These are phyloP conservation scores for Theodoxus fluviatilis DNA, from an alignment of 2,888 invertebrate species.

Conservation along the genomic window DNA sequence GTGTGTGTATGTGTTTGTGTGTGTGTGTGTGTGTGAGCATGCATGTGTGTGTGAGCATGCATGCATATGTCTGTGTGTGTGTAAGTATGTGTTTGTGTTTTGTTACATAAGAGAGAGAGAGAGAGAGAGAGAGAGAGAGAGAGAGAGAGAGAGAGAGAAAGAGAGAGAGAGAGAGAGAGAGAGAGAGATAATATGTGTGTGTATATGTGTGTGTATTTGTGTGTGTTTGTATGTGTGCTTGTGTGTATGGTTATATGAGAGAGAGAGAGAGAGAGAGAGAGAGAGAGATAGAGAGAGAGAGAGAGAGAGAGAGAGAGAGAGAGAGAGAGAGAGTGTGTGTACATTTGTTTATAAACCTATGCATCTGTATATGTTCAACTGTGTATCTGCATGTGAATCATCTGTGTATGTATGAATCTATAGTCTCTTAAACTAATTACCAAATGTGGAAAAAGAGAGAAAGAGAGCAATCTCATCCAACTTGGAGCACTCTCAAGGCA, in stretches of 20 bases:
- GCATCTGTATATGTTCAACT: not conserved
- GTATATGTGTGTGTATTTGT: not conserved
- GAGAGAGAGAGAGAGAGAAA: not conserved
- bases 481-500: no score
- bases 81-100: not conserved
- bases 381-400: no score
- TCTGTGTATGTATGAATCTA: no score
- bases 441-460: no score
- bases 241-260: not conserved
- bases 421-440: no score
- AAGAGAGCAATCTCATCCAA: no score
- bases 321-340: not conserved
- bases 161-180: not conserved
- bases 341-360: not conserved
- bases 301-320: not conserved
- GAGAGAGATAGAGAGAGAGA: not conserved
- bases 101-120: not conserved
- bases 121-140: not conserved
- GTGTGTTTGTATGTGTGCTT: conserved; percentile 5
- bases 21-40: not conserved
- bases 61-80: not conserved
- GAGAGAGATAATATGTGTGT: not conserved
- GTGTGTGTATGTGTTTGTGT: not conserved
- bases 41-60: not conserved
- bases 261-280: not conserved